Evolutionary conservation across 2,113 vertebrate genomes (phyloP).

Genomic region (Muntiacus muntjak): DNA sequence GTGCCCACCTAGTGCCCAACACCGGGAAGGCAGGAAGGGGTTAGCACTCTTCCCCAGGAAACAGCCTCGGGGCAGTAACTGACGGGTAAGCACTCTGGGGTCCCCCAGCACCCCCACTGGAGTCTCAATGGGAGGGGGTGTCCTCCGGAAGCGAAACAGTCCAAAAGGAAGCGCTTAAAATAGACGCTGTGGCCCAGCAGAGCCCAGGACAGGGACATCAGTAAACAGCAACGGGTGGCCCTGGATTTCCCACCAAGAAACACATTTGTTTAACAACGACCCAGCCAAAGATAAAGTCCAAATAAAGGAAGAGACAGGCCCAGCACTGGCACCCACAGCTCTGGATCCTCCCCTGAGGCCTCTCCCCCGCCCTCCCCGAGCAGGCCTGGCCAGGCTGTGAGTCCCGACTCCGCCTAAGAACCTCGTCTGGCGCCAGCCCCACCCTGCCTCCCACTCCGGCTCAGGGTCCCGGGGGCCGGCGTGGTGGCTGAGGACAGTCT

Average conservation of each 20-base stretch:
- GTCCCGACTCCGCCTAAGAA: neutral
- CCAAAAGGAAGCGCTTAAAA: conserved; percentile 65
- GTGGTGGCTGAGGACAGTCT: accelerated
- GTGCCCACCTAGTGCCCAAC: neutral
- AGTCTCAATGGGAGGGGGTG: neutral
- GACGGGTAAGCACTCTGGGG: neutral
- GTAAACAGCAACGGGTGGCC: conserved; percentile 47
- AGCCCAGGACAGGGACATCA: conserved; percentile 52
- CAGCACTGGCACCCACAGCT: neutral
- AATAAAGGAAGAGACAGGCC: neutral
- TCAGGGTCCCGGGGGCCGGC: accelerated
- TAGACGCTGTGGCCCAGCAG: neutral
- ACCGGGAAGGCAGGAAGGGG: neutral
- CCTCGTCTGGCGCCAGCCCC: accelerated
- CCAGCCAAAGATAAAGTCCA: neutral
- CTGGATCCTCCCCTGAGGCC: accelerated
- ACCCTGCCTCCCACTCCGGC: neutral
- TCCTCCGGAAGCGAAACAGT: conserved; percentile 61
- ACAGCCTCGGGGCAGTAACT: neutral
- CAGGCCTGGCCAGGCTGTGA: neutral
- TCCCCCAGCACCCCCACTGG: no score
- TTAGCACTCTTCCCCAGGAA: neutral
- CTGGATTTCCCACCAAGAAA: neutral
- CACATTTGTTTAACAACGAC: neutral
- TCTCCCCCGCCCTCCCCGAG: no score